Evolutionary conservation across 2,797 vertebrate genomes (phyloP).

Genomic region (Crenichthys baileyi): DNA sequence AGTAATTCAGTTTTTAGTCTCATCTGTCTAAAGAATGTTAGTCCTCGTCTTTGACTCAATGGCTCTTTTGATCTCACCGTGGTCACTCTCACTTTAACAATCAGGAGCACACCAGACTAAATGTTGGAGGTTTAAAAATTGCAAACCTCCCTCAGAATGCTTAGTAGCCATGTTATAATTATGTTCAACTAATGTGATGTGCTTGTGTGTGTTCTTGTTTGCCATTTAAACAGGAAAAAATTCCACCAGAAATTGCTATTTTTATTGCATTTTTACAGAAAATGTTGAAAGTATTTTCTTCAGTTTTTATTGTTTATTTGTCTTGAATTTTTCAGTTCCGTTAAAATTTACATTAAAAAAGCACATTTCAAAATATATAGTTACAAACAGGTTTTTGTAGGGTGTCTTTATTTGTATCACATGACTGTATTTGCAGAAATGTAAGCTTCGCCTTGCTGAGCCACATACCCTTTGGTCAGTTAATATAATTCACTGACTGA

Average conservation of each 20-base stretch:
- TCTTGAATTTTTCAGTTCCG: too few species aligned
- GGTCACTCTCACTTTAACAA: background rate
- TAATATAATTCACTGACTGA: slow-evolving; percentile 6
- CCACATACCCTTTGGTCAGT: background rate
- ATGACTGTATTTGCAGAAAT: background rate
- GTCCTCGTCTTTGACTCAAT: background rate
- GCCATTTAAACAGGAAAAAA: too few species aligned
- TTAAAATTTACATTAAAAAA: background rate
- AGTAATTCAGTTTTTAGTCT: too few species aligned
- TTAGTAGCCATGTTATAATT: background rate
- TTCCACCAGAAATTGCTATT: background rate
- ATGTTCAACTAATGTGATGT: background rate
- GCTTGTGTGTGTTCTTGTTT: background rate
- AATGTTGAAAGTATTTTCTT: too few species aligned
- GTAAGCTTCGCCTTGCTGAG: background rate
- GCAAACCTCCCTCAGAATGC: background rate
- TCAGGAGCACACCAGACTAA: background rate
- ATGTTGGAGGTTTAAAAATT: background rate
- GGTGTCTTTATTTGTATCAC: background rate
- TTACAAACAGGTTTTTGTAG: background rate
- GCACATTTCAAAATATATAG: background rate
- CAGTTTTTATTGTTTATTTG: too few species aligned
- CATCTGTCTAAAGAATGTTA: too few species aligned
- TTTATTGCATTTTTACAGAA: too few species aligned
- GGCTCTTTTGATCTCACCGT: background rate